Evolutionary conservation across 2,888 invertebrate genomes (phyloP).

Genomic region (Mythimna lalbum): DNA sequence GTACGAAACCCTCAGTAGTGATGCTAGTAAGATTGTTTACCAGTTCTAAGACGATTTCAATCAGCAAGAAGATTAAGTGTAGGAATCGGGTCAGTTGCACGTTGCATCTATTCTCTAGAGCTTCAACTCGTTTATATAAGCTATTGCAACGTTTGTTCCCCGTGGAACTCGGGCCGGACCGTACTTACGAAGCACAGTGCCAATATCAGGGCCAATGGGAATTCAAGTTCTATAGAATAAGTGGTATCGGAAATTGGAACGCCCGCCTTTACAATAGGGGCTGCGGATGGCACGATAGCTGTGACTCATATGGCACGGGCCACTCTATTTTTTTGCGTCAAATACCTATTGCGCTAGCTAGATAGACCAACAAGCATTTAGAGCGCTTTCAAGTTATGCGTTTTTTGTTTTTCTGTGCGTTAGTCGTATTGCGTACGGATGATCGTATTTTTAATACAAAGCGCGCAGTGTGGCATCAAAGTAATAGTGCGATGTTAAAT

Average conservation of each 20-base stretch:
- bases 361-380: too few species aligned
- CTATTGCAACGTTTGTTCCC: conserved; percentile 1
- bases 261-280: neutral
- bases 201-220: neutral
- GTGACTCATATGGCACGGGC: neutral
- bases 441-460: too few species aligned
- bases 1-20: too few species aligned
- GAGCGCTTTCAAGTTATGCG: too few species aligned
- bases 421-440: too few species aligned
- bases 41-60: conserved; percentile 8
- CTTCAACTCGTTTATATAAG: neutral
- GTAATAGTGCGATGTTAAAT: too few species aligned
- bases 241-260: conserved; percentile 10
- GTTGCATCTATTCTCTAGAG: neutral
- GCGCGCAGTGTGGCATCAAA: too few species aligned
- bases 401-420: too few species aligned
- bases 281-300: neutral
- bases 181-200: neutral
- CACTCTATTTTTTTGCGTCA: too few species aligned
- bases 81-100: conserved; percentile 8
- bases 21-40: neutral
- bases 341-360: too few species aligned
- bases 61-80: conserved; percentile 1
- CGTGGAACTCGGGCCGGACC: neutral
- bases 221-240: neutral